These are phyloP conservation scores for Manacus vitellinus DNA, from an alignment of 2,113 vertebrate genomes.

Conservation along the genomic window DNA sequence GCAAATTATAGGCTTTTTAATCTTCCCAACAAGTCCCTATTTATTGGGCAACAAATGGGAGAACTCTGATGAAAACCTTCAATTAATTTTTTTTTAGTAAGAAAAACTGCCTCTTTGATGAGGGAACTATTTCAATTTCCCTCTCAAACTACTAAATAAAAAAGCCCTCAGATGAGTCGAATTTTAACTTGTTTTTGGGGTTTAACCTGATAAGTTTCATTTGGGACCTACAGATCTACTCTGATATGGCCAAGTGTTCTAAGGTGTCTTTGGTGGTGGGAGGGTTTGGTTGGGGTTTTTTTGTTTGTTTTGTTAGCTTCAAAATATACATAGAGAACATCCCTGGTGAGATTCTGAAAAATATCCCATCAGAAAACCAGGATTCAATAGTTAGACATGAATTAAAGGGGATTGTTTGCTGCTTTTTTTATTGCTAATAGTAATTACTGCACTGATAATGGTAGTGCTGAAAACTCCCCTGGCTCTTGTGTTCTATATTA, in stretches of 20 bases:
- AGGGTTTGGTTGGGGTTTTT: neutral
- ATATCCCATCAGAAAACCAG: neutral
- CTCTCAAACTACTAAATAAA: neutral
- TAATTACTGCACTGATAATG: neutral
- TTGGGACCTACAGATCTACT: neutral
- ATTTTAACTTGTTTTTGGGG: neutral
- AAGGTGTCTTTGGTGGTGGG: neutral
- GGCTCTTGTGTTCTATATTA: neutral
- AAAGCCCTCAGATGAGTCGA: accelerated
- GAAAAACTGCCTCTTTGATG: neutral
- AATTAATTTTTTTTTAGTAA: neutral
- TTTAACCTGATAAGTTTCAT: neutral
- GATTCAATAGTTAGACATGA: neutral
- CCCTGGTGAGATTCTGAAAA: neutral
- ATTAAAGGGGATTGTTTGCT: neutral
- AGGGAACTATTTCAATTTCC: neutral
- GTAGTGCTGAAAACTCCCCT: neutral
- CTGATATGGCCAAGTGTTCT: neutral
- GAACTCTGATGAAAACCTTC: neutral
- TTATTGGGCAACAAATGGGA: neutral
- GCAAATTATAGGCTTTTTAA: neutral
- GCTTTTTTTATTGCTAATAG: neutral
- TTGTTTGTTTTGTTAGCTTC: neutral
- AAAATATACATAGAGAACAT: neutral
- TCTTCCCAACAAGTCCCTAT: neutral